phyloP scores from a whole-genome alignment of 2,888 invertebrate species.

The Danaus chrysippus region DNA sequence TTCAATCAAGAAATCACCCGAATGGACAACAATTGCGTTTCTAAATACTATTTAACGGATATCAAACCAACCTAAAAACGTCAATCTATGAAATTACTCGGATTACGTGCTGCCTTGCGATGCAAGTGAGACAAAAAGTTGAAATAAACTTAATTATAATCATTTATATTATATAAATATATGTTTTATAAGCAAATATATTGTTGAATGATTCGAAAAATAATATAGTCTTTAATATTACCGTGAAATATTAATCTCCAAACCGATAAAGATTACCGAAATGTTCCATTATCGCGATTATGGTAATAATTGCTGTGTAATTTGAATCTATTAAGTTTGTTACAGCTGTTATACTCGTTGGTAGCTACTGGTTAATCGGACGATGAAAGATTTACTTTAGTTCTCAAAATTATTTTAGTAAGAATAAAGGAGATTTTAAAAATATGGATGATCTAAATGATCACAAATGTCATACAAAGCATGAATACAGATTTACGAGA shows the following conservation, averaged over 20 bases:
- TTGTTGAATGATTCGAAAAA: too few relatives aligned
- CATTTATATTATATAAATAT: not conserved
- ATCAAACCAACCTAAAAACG: constrained; percentile 3
- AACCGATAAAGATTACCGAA: too few relatives aligned
- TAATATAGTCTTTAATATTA: too few relatives aligned
- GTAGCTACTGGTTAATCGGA: constrained; percentile 12
- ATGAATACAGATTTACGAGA: too few relatives aligned
- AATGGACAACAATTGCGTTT: not conserved
- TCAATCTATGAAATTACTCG: constrained; percentile 2
- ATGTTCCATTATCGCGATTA: not conserved
- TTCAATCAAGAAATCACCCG: not conserved
- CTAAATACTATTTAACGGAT: not conserved
- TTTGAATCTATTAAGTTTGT: constrained; percentile 16
- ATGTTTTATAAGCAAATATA: not conserved
- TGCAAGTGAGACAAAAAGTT: not conserved
- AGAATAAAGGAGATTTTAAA: too few relatives aligned
- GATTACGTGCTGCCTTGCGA: not conserved
- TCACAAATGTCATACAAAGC: too few relatives aligned
- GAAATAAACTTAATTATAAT: not conserved
- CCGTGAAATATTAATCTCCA: too few relatives aligned
- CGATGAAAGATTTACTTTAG: too few relatives aligned
- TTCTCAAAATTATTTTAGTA: too few relatives aligned
- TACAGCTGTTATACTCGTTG: constrained; percentile 15
- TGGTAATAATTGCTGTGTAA: constrained; percentile 11
- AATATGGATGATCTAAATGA: too few relatives aligned